Evolutionary conservation across 2,888 invertebrate species (phyloP), one percentile per base, ranked within the genome.

Genomic region (Zelleria hepariella): DNA sequence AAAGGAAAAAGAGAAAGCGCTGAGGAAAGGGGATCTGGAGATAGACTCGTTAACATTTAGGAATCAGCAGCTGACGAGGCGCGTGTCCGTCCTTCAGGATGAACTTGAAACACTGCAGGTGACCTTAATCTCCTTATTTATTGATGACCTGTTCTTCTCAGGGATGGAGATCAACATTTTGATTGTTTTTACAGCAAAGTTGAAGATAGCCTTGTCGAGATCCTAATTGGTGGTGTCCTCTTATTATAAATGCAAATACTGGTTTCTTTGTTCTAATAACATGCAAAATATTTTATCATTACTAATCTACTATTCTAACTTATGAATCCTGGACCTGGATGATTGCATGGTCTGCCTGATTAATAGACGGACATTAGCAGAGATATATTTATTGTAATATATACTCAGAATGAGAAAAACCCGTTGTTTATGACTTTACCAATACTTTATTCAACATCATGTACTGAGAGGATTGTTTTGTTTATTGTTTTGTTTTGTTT

Each of bases 11-110:
- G 98, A 98, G 73, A 96, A 97, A 69, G 90, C 92, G 59, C 79
- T 95, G 51, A 90, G 98, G 18, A 95, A 96, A 78, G 92, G 94
- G 54, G 96, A 96, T 73, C 94, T 97, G 75, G 98, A 99, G 87
- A 94, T 97, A 71, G 98, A 98, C 77, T 97, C 98, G 65, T 87
- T 98, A 65, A 93, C 93, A 32, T 97, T 97, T 81, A 91, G 98
- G 62, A 98, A 98, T 81, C 96, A 96, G 71, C 98, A 98, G 82
- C 86, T 98, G 66, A 95, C 96, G 57, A 95, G 96, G 73, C 91
- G 98, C 62, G 96, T 98, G 32, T 93, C 94, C n/a, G 93, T 96
- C 58, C 89, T 98, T 63, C 98, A 98, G 84, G 95, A 96, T 73
- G 97, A 97, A 77, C 90, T 98, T 58, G 95, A 96, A 67, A 75